These are phyloP conservation scores for Antennarius maculatus DNA, from an alignment of 2,797 vertebrate genomes.

Conservation along the genomic window DNA sequence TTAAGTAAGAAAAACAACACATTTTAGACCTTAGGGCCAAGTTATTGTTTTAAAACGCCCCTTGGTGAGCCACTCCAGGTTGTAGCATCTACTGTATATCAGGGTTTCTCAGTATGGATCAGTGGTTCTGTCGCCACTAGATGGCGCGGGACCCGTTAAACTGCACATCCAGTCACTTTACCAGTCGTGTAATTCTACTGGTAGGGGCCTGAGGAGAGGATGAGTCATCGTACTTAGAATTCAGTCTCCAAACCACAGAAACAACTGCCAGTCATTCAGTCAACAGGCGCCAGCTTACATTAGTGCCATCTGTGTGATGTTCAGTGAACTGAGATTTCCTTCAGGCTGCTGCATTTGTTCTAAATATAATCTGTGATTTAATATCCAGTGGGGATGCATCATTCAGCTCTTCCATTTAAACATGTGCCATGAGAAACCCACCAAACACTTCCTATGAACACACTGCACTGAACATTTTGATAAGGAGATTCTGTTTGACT, in stretches of 20 bases:
- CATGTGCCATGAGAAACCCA: constrained; percentile 13
- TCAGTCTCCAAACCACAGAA: constrained; percentile 54
- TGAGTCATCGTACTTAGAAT: constrained; percentile 76
- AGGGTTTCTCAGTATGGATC: neutral
- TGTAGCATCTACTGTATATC: too few relatives aligned
- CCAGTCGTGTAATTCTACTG: constrained; percentile 50
- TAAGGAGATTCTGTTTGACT: neutral
- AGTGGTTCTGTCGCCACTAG: constrained; percentile 56
- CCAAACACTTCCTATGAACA: neutral
- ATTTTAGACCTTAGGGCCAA: too few relatives aligned
- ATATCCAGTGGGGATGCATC: constrained; percentile 20
- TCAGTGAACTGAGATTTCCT: constrained; percentile 46
- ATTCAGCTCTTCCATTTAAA: constrained; percentile 35
- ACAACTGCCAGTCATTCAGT: constrained; percentile 55
- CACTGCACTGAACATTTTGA: neutral
- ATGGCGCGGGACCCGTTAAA: constrained; percentile 53
- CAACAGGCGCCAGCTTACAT: constrained; percentile 33
- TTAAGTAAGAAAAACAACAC: too few relatives aligned
- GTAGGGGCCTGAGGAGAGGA: constrained; percentile 62
- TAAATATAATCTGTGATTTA: constrained; percentile 60
- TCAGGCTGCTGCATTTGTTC: constrained; percentile 45
- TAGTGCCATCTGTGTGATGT: constrained; percentile 50
- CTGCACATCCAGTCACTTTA: constrained; percentile 28
- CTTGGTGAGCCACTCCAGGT: too few relatives aligned
- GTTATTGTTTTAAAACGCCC: too few relatives aligned